Evolutionary conservation across 2,888 invertebrate species (phyloP).

Genomic region (Tipula helvola): DNA sequence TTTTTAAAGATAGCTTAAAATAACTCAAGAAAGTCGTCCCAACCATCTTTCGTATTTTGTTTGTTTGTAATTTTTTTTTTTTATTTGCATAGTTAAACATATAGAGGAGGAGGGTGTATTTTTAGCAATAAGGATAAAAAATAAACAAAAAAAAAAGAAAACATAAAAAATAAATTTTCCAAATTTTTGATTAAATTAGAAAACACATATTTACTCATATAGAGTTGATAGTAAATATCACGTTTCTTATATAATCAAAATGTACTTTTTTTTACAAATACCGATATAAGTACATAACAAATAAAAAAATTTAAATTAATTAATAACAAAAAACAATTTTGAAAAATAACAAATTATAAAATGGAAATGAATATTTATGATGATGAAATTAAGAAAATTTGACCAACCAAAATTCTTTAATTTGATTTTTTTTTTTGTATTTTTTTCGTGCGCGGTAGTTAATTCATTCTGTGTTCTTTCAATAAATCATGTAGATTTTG

Average conservation of each 20-base stretch:
- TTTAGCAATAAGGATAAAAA: not conserved
- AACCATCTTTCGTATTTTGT: not conserved
- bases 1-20: not conserved
- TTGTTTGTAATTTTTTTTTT: not conserved
- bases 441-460: not conserved
- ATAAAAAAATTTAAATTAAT: too few species aligned
- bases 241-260: not conserved
- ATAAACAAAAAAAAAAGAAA: not conserved
- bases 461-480: not conserved
- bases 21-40: not conserved
- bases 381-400: not conserved
- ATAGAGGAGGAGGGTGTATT: not conserved
- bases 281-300: not conserved
- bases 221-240: not conserved
- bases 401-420: not conserved
- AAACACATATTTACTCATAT: not conserved
- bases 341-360: not conserved
- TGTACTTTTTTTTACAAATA: not conserved
- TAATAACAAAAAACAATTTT: not conserved
- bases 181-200: not conserved
- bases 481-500: not conserved
- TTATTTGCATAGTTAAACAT: not conserved
- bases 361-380: not conserved
- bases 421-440: not conserved
- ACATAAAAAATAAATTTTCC: not conserved